phyloP scores from a whole-genome alignment of 2,888 invertebrate genomes.

The Aphidoletes aphidimyza region DNA sequence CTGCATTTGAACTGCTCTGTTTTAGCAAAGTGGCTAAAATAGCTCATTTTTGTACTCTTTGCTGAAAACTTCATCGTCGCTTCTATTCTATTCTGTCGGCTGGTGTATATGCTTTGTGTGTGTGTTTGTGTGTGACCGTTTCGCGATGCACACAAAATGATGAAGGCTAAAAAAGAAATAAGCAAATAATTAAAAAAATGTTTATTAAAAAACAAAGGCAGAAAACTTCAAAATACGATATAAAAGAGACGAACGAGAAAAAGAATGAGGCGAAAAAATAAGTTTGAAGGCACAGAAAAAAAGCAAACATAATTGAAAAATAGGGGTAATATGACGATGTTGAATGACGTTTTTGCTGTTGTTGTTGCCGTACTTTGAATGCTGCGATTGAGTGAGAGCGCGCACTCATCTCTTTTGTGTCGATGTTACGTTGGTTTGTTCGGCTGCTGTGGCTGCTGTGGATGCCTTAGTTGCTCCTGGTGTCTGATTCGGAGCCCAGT shows the following conservation, averaged over 20 bases:
- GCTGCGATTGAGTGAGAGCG: constrained; percentile 1
- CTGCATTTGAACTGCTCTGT: constrained; percentile 1
- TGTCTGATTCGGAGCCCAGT: constrained; percentile 16
- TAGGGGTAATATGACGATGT: constrained; percentile 51
- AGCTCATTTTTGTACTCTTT: not conserved
- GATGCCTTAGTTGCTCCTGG: constrained; percentile 21
- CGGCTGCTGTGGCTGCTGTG: not conserved
- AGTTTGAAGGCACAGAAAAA: not conserved
- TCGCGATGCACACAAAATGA: not conserved
- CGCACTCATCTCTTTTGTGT: constrained; percentile 13
- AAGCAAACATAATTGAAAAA: constrained; percentile 43
- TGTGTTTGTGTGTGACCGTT: not conserved
- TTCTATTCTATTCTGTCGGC: not conserved
- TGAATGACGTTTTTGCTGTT: not conserved
- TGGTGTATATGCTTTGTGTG: not conserved
- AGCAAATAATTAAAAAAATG: constrained; percentile 42
- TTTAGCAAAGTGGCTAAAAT: not conserved
- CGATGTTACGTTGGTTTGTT: too few relatives aligned
- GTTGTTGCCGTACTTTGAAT: constrained; percentile 10
- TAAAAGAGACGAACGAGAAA: not conserved
- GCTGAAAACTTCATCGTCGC: not conserved
- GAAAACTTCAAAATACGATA: constrained; percentile 24
- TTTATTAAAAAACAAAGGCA: constrained; percentile 35
- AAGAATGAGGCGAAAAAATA: not conserved
- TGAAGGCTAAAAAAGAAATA: not conserved